A percentile compares a stretch with the other conserved stretches of the same genome.
phyloP scores from a whole-genome alignment of 2,797 vertebrate species.

The Apogon hyalosoma region DNA sequence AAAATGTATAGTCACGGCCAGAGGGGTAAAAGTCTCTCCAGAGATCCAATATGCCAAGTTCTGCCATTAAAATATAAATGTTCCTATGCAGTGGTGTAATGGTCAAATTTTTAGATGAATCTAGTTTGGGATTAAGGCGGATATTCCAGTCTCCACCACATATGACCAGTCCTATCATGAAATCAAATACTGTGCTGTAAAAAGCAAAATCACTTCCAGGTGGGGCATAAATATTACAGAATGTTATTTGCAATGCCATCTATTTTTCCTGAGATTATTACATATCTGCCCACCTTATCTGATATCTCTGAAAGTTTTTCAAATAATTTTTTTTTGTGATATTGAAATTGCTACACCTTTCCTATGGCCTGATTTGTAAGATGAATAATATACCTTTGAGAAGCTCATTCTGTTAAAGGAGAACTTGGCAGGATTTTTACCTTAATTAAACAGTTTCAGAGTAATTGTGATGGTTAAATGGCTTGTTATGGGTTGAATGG shows the following conservation, averaged over 20 bases:
- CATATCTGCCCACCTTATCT: too few relatives aligned
- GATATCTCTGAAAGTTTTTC: too few relatives aligned
- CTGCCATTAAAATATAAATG: neutral
- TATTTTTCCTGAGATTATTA: too few relatives aligned
- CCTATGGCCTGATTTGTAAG: neutral
- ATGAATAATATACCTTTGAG: neutral
- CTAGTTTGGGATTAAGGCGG: neutral
- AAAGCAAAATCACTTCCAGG: neutral
- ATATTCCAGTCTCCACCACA: neutral
- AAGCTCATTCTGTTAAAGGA: too few relatives aligned
- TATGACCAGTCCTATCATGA: neutral
- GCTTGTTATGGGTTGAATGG: too few relatives aligned
- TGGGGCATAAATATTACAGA: slow-evolving; percentile 1
- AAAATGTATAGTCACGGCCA: neutral
- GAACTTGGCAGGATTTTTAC: too few relatives aligned
- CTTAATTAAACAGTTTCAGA: too few relatives aligned
- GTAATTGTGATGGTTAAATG: too few relatives aligned
- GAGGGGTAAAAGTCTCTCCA: neutral
- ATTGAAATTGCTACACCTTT: too few relatives aligned
- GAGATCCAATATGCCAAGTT: neutral
- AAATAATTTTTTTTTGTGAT: too few relatives aligned
- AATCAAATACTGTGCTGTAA: neutral
- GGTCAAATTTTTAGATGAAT: neutral
- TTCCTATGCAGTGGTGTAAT: neutral
- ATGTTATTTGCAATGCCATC: neutral